Percentiles rank a stretch among this genome's conserved stretches.
Conservation (phyloP, 2,797 vertebrate species). For the Pantherophis alleghaniensis region DNA sequence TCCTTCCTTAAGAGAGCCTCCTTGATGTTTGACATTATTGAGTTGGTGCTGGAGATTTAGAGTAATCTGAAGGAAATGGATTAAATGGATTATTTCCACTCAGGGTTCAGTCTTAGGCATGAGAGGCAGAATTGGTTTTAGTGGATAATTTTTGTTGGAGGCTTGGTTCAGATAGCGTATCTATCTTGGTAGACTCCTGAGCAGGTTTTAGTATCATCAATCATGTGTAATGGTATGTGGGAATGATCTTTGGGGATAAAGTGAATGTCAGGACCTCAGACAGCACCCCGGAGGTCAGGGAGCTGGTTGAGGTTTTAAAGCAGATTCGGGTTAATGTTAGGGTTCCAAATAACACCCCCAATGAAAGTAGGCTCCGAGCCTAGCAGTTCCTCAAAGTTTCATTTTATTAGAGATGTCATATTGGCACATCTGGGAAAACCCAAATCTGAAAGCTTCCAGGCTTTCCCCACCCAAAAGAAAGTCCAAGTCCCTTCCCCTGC, state of each 20-base stretch:
- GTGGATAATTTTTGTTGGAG: not conserved
- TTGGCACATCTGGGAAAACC: too few species aligned
- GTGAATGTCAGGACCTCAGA: not conserved
- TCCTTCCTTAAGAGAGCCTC: not conserved
- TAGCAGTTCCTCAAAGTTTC: too few species aligned
- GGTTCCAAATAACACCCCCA: too few species aligned
- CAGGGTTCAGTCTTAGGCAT: not conserved
- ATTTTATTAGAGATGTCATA: too few species aligned
- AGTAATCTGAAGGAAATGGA: not conserved
- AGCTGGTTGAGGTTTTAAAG: too few species aligned
- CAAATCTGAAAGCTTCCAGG: too few species aligned
- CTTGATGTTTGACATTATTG: not conserved
- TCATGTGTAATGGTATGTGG: not conserved
- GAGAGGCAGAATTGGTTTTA: not conserved
- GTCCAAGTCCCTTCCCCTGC: too few species aligned
- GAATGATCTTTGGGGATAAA: not conserved
- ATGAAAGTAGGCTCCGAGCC: too few species aligned
- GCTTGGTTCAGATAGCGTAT: not conserved
- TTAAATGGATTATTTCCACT: not conserved
- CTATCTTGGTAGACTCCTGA: not conserved
- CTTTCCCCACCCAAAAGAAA: too few species aligned
- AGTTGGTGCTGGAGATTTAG: not conserved
- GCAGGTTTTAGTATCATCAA: not conserved
- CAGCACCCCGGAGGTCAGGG: too few species aligned
- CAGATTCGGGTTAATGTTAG: too few species aligned